phyloP scores from a whole-genome alignment of 2,797 vertebrate genomes.

The Melanotaenia parkinsoni region DNA sequence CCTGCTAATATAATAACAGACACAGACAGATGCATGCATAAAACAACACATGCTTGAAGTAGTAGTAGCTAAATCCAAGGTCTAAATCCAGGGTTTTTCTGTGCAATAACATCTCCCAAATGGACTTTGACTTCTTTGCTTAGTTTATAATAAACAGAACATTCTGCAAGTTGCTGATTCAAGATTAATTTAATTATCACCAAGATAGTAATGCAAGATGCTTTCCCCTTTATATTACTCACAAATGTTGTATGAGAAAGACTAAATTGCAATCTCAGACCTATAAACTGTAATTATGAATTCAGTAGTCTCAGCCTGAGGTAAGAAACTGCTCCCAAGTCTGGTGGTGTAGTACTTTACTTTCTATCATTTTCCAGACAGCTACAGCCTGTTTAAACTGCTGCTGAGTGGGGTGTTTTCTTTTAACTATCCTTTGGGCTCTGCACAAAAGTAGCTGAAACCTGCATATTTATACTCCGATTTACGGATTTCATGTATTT shows the following conservation, averaged over 20 bases:
- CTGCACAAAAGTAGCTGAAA: not conserved
- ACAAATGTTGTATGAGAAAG: not conserved
- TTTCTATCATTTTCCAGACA: not conserved
- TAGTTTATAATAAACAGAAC: not conserved
- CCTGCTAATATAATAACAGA: not conserved
- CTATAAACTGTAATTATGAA: not conserved
- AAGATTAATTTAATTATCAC: not conserved
- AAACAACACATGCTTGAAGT: not conserved
- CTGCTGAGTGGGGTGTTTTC: not conserved
- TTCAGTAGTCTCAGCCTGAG: not conserved
- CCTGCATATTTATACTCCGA: not conserved
- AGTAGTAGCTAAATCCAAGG: not conserved
- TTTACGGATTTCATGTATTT: not conserved
- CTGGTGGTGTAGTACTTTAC: not conserved
- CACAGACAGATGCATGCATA: not conserved
- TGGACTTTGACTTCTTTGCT: not conserved
- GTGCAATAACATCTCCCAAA: not conserved
- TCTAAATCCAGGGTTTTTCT: not conserved
- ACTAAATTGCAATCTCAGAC: not conserved
- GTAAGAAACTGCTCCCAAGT: not conserved
- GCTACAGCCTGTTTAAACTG: not conserved
- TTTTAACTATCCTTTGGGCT: constrained; percentile 3
- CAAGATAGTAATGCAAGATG: not conserved
- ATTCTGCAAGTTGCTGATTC: not conserved
- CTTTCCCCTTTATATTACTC: not conserved